Evolutionary conservation across 2,888 invertebrate genomes (phyloP).

Genomic region (Limenitis camilla): DNA sequence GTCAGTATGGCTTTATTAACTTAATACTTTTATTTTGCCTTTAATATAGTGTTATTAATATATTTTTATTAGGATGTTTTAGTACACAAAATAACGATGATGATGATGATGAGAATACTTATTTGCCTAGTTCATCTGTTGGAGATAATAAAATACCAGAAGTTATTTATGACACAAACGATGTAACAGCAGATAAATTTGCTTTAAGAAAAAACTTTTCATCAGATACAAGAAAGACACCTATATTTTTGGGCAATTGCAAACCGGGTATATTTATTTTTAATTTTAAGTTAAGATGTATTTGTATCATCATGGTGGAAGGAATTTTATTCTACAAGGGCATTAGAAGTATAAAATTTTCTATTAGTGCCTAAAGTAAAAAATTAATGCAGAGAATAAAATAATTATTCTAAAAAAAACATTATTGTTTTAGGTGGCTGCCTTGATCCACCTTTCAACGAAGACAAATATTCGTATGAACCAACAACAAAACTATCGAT

Average conservation of each 20-base stretch:
- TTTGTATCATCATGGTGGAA: background rate
- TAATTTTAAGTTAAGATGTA: background rate
- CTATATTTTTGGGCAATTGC: constrained; percentile 52
- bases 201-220: constrained; percentile 32
- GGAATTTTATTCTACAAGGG: too few relatives aligned
- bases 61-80: constrained; percentile 32
- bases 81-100: constrained; percentile 42
- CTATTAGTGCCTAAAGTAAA: too few relatives aligned
- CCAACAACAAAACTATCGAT: constrained; percentile 21
- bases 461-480: constrained; percentile 51
- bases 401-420: too few relatives aligned
- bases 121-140: constrained; percentile 30
- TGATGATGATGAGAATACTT: constrained; percentile 41
- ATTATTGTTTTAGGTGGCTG: constrained; percentile 48
- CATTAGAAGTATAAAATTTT: too few relatives aligned
- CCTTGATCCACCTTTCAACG: constrained; percentile 57
- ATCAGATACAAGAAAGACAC: constrained; percentile 22
- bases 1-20: constrained; percentile 22
- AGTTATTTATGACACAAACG: constrained; percentile 8
- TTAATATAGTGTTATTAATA: background rate
- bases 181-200: constrained; percentile 23
- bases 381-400: too few relatives aligned
- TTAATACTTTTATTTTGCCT: background rate
- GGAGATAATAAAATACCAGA: constrained; percentile 28
- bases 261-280: constrained; percentile 46